Conservation (phyloP, 2,113 vertebrate species). For the Archilochus colubris region DNA sequence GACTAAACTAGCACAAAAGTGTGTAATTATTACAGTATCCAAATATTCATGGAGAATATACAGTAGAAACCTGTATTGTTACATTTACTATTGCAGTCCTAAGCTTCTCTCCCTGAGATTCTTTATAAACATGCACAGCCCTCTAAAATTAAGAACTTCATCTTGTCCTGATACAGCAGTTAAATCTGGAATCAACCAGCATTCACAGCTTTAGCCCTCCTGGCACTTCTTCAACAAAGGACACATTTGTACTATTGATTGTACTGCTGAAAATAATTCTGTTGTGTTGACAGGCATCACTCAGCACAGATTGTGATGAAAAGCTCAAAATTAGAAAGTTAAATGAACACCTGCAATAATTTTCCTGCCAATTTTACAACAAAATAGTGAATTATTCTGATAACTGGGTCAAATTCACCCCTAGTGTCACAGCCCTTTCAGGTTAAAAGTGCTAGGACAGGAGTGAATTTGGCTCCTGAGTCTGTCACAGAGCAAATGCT, state of each 20-base stretch:
- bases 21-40: background rate
- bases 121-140: background rate
- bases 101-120: background rate
- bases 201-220: slow-evolving; percentile 23
- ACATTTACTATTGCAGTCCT: background rate
- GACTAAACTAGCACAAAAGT: background rate
- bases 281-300: slow-evolving; percentile 70
- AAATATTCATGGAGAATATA: background rate
- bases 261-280: slow-evolving; percentile 69
- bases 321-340: slow-evolving; percentile 66
- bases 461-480: slow-evolving; percentile 25
- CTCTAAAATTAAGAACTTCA: background rate
- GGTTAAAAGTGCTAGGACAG: background rate
- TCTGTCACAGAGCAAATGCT: slow-evolving; percentile 27
- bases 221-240: slow-evolving; percentile 68
- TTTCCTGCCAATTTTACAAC: slow-evolving; percentile 60
- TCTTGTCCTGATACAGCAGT: background rate
- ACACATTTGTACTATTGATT: slow-evolving; percentile 57
- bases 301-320: slow-evolving; percentile 63
- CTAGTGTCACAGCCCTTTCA: slow-evolving; percentile 30
- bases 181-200: slow-evolving; percentile 36
- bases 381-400: slow-evolving; percentile 65
- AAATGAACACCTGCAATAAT: slow-evolving; percentile 70
- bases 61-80: background rate
- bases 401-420: slow-evolving; percentile 64